Evolutionary conservation across 2,797 vertebrate genomes (phyloP).

Genomic region (Crocodylus rhombifer): DNA sequence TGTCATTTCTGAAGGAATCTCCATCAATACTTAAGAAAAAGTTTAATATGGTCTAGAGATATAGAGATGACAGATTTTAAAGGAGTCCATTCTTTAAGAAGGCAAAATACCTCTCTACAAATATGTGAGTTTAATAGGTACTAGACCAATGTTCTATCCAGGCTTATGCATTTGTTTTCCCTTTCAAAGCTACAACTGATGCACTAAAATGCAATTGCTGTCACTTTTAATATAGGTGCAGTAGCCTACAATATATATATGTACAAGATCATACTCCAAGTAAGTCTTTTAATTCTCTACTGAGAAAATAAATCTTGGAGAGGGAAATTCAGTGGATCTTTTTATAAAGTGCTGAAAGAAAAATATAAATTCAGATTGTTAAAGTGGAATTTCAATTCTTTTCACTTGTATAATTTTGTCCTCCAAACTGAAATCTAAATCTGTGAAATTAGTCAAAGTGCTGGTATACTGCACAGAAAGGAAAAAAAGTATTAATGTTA

Average conservation of each 20-base stretch:
- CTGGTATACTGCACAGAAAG: background rate
- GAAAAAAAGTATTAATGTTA: background rate
- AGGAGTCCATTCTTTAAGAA: background rate
- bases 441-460: background rate
- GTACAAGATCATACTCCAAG: background rate
- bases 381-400: background rate
- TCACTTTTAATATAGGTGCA: background rate
- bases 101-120: background rate
- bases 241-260: background rate
- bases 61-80: background rate
- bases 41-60: background rate
- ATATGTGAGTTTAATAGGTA: background rate
- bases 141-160: background rate
- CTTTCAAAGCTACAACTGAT: background rate
- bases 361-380: background rate
- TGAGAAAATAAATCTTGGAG: background rate
- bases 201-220: background rate
- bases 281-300: background rate
- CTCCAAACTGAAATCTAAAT: background rate
- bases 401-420: background rate
- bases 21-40: background rate
- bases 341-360: background rate
- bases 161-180: background rate
- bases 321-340: background rate
- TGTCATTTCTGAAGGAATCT: background rate